Evolutionary conservation across 2,888 invertebrate genomes (phyloP).

Genomic region (Lasioglossum lativentre): DNA sequence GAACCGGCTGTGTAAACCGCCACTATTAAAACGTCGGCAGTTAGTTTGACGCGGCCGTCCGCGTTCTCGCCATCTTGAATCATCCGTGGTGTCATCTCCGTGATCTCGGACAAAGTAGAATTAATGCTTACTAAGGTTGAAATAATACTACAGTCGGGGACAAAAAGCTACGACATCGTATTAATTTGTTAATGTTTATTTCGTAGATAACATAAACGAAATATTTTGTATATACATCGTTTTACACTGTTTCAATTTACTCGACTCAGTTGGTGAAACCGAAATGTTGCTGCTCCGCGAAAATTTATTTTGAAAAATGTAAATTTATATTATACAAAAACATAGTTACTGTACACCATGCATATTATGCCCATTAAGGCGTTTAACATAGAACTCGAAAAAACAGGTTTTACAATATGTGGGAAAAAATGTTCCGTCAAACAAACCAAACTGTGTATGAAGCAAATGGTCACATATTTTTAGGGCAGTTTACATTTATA

Average conservation of each 20-base stretch:
- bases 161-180: not conserved
- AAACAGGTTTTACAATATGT: not conserved
- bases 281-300: too few relatives aligned
- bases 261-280: too few relatives aligned
- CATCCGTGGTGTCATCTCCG: not conserved
- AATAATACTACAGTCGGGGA: not conserved
- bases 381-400: not conserved
- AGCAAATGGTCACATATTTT: not conserved
- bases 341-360: too few relatives aligned
- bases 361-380: too few relatives aligned
- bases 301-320: too few relatives aligned
- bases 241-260: too few relatives aligned
- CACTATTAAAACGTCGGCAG: constrained; percentile 78
- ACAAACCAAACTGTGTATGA: not conserved
- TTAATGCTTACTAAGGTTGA: not conserved
- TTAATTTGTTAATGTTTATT: not conserved
- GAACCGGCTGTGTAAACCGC: constrained; percentile 72
- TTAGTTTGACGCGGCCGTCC: constrained; percentile 70
- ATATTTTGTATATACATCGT: not conserved
- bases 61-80: constrained; percentile 36
- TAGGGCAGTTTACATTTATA: not conserved
- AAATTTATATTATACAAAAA: too few relatives aligned
- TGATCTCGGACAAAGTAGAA: not conserved
- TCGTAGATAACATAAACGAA: not conserved
- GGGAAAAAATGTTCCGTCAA: not conserved